Conservation (phyloP, 2,888 invertebrate species). For the Ceramica pisi region DNA sequence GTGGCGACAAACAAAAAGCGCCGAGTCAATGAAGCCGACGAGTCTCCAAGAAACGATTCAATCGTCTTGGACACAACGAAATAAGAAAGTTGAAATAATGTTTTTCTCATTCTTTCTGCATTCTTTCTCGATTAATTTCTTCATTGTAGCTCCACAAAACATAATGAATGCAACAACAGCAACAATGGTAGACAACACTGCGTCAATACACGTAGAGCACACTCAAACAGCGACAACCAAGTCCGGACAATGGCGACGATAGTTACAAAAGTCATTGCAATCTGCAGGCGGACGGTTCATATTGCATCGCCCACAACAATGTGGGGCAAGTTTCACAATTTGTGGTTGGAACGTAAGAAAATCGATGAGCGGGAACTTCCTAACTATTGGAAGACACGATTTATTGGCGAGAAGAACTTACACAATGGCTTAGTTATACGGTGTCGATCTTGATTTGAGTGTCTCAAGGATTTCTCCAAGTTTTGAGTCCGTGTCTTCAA, state of each 20-base stretch:
- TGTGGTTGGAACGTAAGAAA: slow-evolving; percentile 80
- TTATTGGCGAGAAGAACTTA: slow-evolving; percentile 80
- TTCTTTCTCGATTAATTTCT: not conserved
- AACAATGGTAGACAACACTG: slow-evolving; percentile 22
- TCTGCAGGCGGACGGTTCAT: slow-evolving; percentile 81
- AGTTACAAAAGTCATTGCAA: slow-evolving; percentile 81
- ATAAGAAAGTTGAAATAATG: not conserved
- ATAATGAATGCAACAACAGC: slow-evolving; percentile 6
- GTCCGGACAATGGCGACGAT: slow-evolving; percentile 70
- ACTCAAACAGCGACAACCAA: slow-evolving; percentile 62
- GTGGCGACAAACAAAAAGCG: no score
- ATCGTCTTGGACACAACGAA: not conserved
- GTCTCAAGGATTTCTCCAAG: slow-evolving; percentile 66
- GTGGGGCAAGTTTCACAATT: slow-evolving; percentile 81
- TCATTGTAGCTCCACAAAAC: not conserved
- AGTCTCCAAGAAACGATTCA: not conserved
- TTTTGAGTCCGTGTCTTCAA: slow-evolving; percentile 65
- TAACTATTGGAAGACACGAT: slow-evolving; percentile 81
- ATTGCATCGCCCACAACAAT: slow-evolving; percentile 82
- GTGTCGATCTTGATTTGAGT: slow-evolving; percentile 77
- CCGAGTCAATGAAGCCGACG: no score
- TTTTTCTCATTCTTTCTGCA: not conserved
- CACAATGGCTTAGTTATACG: slow-evolving; percentile 82
- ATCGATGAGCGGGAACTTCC: slow-evolving; percentile 75
- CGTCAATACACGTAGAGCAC: slow-evolving; percentile 27